These are phyloP conservation scores for Malthinus flaveolus DNA, from an alignment of 2,888 invertebrate genomes.

Conservation along the genomic window DNA sequence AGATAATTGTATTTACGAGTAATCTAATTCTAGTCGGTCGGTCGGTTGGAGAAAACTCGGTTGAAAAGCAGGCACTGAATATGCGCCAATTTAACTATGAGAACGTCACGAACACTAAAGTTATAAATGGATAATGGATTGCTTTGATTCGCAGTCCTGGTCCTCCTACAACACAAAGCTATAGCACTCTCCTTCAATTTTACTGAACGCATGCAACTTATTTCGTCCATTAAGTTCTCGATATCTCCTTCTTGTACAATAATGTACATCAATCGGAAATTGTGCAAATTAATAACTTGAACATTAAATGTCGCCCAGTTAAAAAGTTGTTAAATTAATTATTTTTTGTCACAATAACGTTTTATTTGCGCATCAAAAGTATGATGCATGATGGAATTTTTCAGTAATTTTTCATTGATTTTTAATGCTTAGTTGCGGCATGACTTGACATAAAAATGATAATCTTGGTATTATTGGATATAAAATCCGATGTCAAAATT, in stretches of 20 bases:
- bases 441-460: slow-evolving; percentile 1
- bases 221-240: neutral
- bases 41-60: neutral
- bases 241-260: too few species aligned
- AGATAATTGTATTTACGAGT: slow-evolving; percentile 18
- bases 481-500: too few species aligned
- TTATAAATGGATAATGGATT: slow-evolving; percentile 27
- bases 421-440: neutral
- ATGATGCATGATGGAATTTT: slow-evolving; percentile 1
- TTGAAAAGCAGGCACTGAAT: slow-evolving; percentile 8
- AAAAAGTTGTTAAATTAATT: too few species aligned
- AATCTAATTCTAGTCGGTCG: slow-evolving; percentile 9
- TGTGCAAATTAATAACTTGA: too few species aligned
- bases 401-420: slow-evolving; percentile 3
- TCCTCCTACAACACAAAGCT: slow-evolving; percentile 21
- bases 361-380: too few species aligned
- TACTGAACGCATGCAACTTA: slow-evolving; percentile 15
- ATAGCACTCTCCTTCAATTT: slow-evolving; percentile 14
- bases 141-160: slow-evolving; percentile 20
- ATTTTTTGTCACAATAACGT: too few species aligned
- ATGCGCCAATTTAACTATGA: slow-evolving; percentile 19
- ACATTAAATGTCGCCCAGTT: too few species aligned
- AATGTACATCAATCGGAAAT: too few species aligned
- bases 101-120: slow-evolving; percentile 24
- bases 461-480: too few species aligned